Percentiles rank a stretch among this genome's conserved stretches.
phyloP scores from a whole-genome alignment of 2,888 invertebrate species.

The Zhuqinia jingwanae region DNA sequence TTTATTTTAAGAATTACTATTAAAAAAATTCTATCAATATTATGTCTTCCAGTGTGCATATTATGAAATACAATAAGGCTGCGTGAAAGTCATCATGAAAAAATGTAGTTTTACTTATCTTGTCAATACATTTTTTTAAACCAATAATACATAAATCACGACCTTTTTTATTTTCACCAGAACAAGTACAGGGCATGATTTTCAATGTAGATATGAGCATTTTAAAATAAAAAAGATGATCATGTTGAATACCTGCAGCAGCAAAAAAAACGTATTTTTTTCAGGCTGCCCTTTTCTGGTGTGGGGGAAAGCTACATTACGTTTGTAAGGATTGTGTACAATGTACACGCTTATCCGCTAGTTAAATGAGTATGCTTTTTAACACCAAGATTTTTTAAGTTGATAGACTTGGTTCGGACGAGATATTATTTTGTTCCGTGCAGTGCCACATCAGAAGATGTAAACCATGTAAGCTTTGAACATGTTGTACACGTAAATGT shows the following conservation, averaged over 20 bases:
- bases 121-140: neutral
- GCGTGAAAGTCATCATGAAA: too few relatives aligned
- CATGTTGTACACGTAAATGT: neutral
- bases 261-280: neutral
- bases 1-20: too few relatives aligned
- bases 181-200: conserved; percentile 6
- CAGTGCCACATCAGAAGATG: neutral
- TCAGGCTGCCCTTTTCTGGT: neutral
- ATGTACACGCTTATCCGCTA: neutral
- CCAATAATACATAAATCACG: neutral
- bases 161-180: neutral
- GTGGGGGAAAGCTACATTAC: too few relatives aligned
- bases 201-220: neutral
- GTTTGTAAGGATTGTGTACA: too few relatives aligned
- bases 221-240: neutral
- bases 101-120: neutral
- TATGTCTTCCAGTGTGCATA: too few relatives aligned
- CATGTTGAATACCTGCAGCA: neutral
- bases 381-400: conserved; percentile 49
- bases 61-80: too few relatives aligned
- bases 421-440: neutral
- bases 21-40: too few relatives aligned
- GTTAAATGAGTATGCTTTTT: conserved; percentile 38
- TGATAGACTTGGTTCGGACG: conserved; percentile 19
- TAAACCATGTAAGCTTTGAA: neutral